Evolutionary conservation across 35 echinoderm and acorn worm genomes (phyloP).

Genomic region (Strongylocentrotus purpuratus): DNA sequence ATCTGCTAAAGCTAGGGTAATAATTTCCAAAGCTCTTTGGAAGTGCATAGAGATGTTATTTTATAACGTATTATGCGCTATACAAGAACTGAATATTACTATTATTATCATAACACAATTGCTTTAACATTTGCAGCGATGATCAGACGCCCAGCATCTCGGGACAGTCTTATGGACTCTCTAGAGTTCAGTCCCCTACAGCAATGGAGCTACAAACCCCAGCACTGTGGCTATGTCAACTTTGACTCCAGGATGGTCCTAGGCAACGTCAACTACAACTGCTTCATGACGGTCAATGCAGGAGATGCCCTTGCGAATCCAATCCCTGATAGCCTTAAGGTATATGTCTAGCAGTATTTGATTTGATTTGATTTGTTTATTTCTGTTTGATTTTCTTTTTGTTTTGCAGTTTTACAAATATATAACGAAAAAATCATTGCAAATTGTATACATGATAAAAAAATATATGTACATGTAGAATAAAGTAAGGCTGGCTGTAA

Average conservation of each 20-base stretch:
- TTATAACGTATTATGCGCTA: too few species aligned
- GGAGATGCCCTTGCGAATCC: background rate
- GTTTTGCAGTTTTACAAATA: too few species aligned
- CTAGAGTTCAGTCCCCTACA: constrained; percentile 12
- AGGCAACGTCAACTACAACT: constrained; percentile 76
- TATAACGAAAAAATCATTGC: too few species aligned
- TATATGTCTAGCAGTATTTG: constrained; percentile 21
- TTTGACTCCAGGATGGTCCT: constrained; percentile 69
- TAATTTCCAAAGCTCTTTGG: too few species aligned
- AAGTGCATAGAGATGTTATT: too few species aligned
- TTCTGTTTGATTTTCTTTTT: too few species aligned
- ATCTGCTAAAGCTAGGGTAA: too few species aligned
- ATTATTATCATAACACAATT: background rate
- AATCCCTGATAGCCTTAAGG: constrained; percentile 76
- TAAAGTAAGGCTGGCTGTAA: too few species aligned
- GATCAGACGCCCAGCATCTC: background rate
- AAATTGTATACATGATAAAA: too few species aligned
- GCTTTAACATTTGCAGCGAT: background rate
- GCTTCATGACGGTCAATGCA: constrained; percentile 82
- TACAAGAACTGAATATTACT: too few species aligned
- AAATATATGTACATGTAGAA: too few species aligned
- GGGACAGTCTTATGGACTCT: background rate
- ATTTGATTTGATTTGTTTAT: too few species aligned
- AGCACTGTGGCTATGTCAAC: constrained; percentile 66
- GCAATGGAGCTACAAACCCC: constrained; percentile 77